Percentiles rank a stretch among this genome's conserved stretches.
Conservation (phyloP, 2,113 vertebrate genomes). For the Oncorhynchus keta region DNA sequence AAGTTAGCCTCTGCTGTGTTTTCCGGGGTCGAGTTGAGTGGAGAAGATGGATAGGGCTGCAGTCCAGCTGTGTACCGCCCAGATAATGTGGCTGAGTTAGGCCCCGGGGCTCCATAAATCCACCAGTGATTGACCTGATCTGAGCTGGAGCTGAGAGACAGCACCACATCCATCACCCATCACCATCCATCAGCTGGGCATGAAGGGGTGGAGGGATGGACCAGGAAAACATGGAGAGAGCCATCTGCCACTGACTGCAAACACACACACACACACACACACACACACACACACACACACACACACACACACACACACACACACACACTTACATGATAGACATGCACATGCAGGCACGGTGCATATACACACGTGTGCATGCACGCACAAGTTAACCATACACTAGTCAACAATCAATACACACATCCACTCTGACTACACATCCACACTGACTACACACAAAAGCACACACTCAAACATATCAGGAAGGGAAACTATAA, state of each 20-base stretch:
- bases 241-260: neutral
- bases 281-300: neutral
- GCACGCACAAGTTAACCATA: no score
- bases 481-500: no score
- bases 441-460: neutral
- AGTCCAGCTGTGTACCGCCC: constrained; percentile 61
- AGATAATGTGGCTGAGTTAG: constrained; percentile 57
- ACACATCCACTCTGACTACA: no score
- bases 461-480: neutral
- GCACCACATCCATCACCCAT: constrained; percentile 37
- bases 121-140: constrained; percentile 3
- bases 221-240: constrained; percentile 12
- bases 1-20: neutral
- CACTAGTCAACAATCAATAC: no score
- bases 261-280: neutral
- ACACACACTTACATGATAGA: neutral
- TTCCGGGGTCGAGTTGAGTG: neutral
- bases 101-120: constrained; percentile 58
- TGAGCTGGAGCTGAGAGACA: constrained; percentile 40
- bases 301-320: neutral
- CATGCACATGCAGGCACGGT: neutral
- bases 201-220: neutral
- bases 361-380: neutral
- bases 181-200: constrained; percentile 27
- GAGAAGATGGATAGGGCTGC: constrained; percentile 55